Percentiles rank a stretch among this genome's conserved stretches.
Evolutionary conservation across 2,113 vertebrate genomes (phyloP).

Genomic region (Cochlearius cochlearius): DNA sequence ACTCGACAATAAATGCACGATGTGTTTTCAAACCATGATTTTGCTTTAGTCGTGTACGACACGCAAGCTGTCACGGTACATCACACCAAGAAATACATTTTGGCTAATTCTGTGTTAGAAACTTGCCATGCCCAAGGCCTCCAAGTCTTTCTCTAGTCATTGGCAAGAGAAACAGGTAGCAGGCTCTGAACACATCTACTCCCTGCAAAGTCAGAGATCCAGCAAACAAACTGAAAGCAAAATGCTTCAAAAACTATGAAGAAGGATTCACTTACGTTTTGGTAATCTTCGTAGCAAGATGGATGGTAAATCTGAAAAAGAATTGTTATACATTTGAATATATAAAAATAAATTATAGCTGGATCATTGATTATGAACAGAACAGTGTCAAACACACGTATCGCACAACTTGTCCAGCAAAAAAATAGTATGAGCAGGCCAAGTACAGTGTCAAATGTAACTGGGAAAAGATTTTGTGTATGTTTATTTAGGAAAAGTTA

Average conservation of each 20-base stretch:
- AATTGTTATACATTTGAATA: neutral
- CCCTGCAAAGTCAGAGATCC: neutral
- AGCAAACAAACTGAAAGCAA: neutral
- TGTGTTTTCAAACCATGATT: neutral
- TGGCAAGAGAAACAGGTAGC: neutral
- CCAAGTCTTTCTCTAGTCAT: neutral
- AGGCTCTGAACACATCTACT: neutral
- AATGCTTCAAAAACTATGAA: neutral
- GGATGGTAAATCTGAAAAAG: slow-evolving; percentile 93
- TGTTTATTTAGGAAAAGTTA: neutral
- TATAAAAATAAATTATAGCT: neutral
- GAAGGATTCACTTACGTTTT: slow-evolving; percentile 85
- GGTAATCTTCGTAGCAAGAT: slow-evolving; percentile 96
- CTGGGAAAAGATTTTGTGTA: neutral
- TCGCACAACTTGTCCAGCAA: neutral
- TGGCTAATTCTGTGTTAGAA: neutral
- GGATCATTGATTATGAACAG: neutral
- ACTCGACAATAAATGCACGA: neutral
- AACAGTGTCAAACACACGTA: neutral
- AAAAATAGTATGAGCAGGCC: neutral
- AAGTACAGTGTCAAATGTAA: neutral
- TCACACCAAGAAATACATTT: neutral
- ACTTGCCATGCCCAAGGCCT: neutral
- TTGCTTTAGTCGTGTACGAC: neutral
- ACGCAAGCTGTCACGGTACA: neutral